Evolutionary conservation across 1,140 invertebrate genomes (phyloP), one percentile per base, ranked within the genome.

Genomic region (Lordiphosa stackelbergi): DNA sequence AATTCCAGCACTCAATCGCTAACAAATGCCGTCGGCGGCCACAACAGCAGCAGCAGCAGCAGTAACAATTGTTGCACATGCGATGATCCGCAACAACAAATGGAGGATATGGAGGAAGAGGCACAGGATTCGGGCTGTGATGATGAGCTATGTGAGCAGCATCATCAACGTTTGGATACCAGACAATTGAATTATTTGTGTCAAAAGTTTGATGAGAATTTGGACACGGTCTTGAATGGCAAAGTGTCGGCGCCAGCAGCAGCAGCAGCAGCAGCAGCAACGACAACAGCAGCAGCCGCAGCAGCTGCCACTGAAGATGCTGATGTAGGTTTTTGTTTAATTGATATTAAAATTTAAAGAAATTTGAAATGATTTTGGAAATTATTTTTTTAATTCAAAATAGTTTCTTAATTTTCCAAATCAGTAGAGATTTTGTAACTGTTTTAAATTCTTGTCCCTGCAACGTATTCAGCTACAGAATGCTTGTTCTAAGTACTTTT

Each of bases 41-140:
- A 28, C 24, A 28, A 28, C 60, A 66, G 48, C 63, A 68, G 43
- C 63, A 68, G 43, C 63, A 53, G 46, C 41, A 66, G 48, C 36
- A 66, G 55, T 40, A 58, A 66, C 47, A 83, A 66, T 49, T 73
- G 71, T 60, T 86, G 84, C 72, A 86, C 84, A 11, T 86, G 85
- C 56, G 56, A 52, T 35, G 51, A 73, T 34, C 64, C 63, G 34
- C 53, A 79, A 4, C 75, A 75, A 38, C 58, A 61, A 47, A 24
- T 69, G 35, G 60, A 77, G 43, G 81, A 86, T 41, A 62, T 69
- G 54, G 77, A 91, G 87, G 77, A 91, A 87, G 65, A 69, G 35
- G 77, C 77, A 0, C 77, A 83, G 65, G 90, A 91, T 78, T 91
- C 90, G 43, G 91, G 91, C 53, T 92, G 91, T 87, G 91, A 91